Evolutionary conservation across 2,888 invertebrate species (phyloP), one percentile per base, ranked within the genome.

Genomic region (Rhogogaster chlorosoma): DNA sequence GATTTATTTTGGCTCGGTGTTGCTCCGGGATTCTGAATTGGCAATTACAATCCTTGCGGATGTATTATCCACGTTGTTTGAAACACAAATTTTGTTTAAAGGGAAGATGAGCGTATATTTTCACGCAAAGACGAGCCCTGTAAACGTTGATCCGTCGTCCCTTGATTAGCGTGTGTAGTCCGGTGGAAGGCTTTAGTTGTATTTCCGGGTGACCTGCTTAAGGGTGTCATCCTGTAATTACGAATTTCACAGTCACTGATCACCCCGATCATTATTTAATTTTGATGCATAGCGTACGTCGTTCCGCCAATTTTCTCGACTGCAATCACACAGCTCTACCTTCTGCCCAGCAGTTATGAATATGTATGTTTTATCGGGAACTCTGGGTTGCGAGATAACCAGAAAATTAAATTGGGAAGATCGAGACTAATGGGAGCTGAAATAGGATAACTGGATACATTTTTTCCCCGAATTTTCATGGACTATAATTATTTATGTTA

Each of bases 151-250:
- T 38, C 45, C 42, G 5, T 45, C 32, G 75, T 29, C 49, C 45
- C 75, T 77, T 77, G 22, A 77, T 77, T 77, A 49, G 45, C 75
- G 32, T 29, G 75, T 49, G 9, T 18, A 49, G 75, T 32, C 75
- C 49, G 26, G 29, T 15, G 18, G 29, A 49, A 77, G 18, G 75
- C 18, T 45, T 77, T 7, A 49, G 26, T 49, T 77, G 18, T 77
- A 53, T 49, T 77, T 77, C 75, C 75, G 75, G 75, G 6, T 49
- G 49, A 77, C 75, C 49, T 49, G 49, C 32, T 38, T 12, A 18
- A 61, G 80, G 61, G 80, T 61, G n/a, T 61, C 80, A 61, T 49
- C 75, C 80, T 38, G 38, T 61, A 80, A 57, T 57, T 80, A 80
- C 80, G 38, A 61, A 80, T 80, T 80, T 80, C 38, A 61, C 57